Percentiles rank a stretch among this genome's conserved stretches.
Conservation (phyloP, 2,888 invertebrate genomes). For the Galeopsomyia nigrocyanea region DNA sequence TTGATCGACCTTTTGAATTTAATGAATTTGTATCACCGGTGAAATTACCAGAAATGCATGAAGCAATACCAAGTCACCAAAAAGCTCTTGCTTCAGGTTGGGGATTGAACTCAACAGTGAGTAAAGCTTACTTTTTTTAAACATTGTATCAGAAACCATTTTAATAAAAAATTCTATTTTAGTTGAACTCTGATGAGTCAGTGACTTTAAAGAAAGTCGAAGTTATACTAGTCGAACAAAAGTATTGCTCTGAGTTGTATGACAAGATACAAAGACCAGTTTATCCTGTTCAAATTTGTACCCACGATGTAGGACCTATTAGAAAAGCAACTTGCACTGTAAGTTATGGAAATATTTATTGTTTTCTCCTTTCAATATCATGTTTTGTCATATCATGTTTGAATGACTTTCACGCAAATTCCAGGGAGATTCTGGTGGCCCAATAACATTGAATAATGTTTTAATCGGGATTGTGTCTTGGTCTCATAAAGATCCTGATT, state of each 20-base stretch:
- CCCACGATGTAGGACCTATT: constrained; percentile 14
- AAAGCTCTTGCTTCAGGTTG: constrained; percentile 30
- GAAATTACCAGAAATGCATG: constrained; percentile 10
- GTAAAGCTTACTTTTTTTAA: not conserved
- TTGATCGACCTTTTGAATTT: constrained; percentile 13
- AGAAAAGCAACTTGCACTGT: constrained; percentile 39
- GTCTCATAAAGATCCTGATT: constrained; percentile 37
- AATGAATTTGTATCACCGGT: constrained; percentile 6
- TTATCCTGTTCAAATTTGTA: constrained; percentile 36
- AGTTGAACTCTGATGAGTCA: constrained; percentile 7
- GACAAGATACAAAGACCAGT: not conserved
- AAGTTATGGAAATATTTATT: not conserved
- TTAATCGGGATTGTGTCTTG: constrained; percentile 40
- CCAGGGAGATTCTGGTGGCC: constrained; percentile 44
- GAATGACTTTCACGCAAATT: not conserved
- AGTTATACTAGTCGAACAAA: constrained; percentile 30
- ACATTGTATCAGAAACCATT: not conserved
- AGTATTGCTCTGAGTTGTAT: constrained; percentile 23
- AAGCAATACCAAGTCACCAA: not conserved
- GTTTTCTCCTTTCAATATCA: too few relatives aligned
- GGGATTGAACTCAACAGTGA: constrained; percentile 27
- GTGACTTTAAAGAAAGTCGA: constrained; percentile 30
- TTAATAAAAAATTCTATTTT: not conserved
- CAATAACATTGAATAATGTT: constrained; percentile 20
- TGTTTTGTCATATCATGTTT: not conserved